Evolutionary conservation across 1,140 invertebrate genomes (phyloP), one percentile per base, ranked within the genome.

Genomic region (Lordiphosa stackelbergi): DNA sequence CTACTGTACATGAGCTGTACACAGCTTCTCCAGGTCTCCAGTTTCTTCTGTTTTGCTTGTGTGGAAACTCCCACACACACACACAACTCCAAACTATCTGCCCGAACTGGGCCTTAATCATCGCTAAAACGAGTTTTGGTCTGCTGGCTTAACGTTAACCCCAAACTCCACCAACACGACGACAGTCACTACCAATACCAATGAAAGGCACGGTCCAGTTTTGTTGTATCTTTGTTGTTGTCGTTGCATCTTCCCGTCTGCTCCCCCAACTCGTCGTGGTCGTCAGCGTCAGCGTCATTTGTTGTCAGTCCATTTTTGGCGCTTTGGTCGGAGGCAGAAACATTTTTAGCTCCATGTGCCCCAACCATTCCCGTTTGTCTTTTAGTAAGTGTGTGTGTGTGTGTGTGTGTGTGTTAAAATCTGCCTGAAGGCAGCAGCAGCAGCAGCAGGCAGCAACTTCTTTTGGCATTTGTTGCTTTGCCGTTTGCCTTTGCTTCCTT

Each of bases 261-360:
- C 19, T 37, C 8, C 13, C n/a, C 3, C 19, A 34, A 12, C 40
- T 41, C 19, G 11, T 54, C 36, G 42, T 49, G 40, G 47, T 66
- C 51, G 38, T 42, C 54, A 36, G 53, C 47, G 62, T 55, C 59
- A 45, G 48, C 53, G 24, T 55, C 52, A 46, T 53, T 62, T 53
- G 45, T 54, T 49, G 13, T 55, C 58, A 58, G 53, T 66, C 66
- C 66, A 66, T 69, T 69, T 69, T 68, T 58, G 60, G 65, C 60
- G 60, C 54, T 64, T 40, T 28, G 36, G 24, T 28, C 7, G 42
- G 24, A 53, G 37, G 13, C 34, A 62, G 19, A 62, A 55, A 66
- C 42, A 66, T 48, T 48, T 46, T 58, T 13, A 35, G 40, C 28
- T 35, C 22, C 34, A 53, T 61, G 48, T 54, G 49, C 46, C 46